Percentiles rank a stretch among this genome's conserved stretches.
These are phyloP conservation scores for Eupithecia inturbata DNA, from an alignment of 2,888 invertebrate genomes.

Conservation along the genomic window DNA sequence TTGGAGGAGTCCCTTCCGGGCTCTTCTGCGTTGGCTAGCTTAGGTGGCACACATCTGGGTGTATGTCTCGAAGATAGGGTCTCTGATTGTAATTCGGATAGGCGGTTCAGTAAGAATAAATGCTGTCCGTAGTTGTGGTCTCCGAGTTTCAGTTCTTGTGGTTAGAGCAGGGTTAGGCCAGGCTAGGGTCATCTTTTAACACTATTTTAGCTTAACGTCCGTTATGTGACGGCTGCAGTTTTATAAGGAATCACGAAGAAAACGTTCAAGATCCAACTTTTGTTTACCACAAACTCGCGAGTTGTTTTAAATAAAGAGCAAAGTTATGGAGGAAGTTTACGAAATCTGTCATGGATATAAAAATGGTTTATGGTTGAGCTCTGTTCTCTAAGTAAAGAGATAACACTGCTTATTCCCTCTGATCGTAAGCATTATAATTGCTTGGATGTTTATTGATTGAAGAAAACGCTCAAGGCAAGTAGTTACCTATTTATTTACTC, in stretches of 20 bases:
- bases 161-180: too few relatives aligned
- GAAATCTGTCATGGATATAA: slow-evolving; percentile 38
- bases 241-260: background rate
- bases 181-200: too few relatives aligned
- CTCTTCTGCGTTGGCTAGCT: too few relatives aligned
- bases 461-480: background rate
- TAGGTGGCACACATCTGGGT: too few relatives aligned
- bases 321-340: slow-evolving; percentile 35
- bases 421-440: slow-evolving; percentile 12
- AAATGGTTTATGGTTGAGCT: slow-evolving; percentile 33
- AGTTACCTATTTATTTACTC: background rate
- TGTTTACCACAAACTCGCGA: slow-evolving; percentile 53
- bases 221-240: slow-evolving; percentile 11
- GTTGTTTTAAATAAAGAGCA: slow-evolving; percentile 40
- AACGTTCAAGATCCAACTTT: slow-evolving; percentile 48
- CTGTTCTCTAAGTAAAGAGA: slow-evolving; percentile 13
- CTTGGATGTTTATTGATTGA: slow-evolving; percentile 7
- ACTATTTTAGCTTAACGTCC: background rate
- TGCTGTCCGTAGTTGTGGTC: too few relatives aligned
- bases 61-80: too few relatives aligned
- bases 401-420: slow-evolving; percentile 22
- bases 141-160: too few relatives aligned
- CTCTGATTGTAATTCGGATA: too few relatives aligned
- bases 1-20: too few relatives aligned
- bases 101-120: too few relatives aligned